Evolutionary conservation across 2,888 invertebrate genomes (phyloP).

Genomic region (Muscina levida): DNA sequence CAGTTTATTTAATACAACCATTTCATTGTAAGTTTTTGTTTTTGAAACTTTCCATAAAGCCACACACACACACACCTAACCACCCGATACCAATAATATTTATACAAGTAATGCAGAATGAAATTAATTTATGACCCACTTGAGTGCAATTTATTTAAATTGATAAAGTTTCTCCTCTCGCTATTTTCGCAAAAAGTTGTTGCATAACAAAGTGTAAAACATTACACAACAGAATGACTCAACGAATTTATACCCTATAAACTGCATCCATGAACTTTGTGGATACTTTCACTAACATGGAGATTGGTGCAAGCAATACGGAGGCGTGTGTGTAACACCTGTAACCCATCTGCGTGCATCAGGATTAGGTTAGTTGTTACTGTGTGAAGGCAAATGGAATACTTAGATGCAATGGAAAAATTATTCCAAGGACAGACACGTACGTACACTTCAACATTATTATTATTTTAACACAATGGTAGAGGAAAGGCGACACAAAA

Average conservation of each 20-base stretch:
- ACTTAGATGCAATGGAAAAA: constrained; percentile 50
- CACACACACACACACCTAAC: background rate
- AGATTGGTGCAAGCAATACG: too few species aligned
- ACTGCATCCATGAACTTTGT: background rate
- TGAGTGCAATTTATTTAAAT: constrained; percentile 75
- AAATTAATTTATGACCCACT: constrained; percentile 74
- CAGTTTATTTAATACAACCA: background rate
- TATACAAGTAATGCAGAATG: constrained; percentile 21
- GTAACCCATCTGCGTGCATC: too few species aligned
- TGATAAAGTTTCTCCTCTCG: constrained; percentile 70
- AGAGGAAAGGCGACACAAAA: constrained; percentile 8
- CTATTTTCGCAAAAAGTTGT: background rate
- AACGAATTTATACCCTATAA: constrained; percentile 32
- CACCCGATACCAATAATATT: constrained; percentile 46
- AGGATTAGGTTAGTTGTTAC: background rate
- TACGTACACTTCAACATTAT: constrained; percentile 57
- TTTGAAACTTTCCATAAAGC: background rate
- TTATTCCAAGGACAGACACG: constrained; percentile 48
- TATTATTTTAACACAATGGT: constrained; percentile 56
- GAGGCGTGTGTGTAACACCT: too few species aligned
- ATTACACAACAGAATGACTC: constrained; percentile 17
- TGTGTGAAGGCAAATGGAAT: constrained; percentile 39
- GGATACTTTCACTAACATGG: too few species aligned
- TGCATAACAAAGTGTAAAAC: constrained; percentile 30
- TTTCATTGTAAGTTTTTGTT: background rate